Evolutionary conservation across 2,113 vertebrate species (phyloP), one percentile per base, ranked within the genome.

Genomic region (Podiceps cristatus): DNA sequence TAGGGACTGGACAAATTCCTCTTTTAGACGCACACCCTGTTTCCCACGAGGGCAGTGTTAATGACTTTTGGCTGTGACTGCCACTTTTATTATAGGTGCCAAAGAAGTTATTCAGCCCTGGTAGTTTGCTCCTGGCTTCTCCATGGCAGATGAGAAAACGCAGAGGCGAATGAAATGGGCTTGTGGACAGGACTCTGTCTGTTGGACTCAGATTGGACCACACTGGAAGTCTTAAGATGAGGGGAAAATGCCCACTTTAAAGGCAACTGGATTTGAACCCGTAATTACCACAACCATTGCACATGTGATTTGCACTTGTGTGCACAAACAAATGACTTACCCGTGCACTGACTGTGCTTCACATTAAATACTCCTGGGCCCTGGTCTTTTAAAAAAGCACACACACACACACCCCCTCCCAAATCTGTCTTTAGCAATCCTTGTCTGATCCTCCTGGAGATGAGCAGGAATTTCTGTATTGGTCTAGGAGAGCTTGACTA

Each of bases 141-240:
- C 60, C 0, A 0, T 14, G 69, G 42, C 58, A 40, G 18, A 18
- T 8, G 28, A 80, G 63, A 63, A 55, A 49, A 49, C n/a, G 37
- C 47, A 80, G 52, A 22, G 20, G 28, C 24, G 44, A 68, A 69
- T 20, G 31, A 50, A 50, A 35, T 2, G 80, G 56, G 35, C 29
- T 63, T n/a, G 40, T 72, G 44, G 68, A 50, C 7, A 15, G 49
- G 31, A 28, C 29, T 18, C 37, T 20, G 31, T n/a, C 66, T 75
- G 62, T 37, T 62, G 76, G 49, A 29, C 13, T 50, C 67, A 35
- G 0, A 0, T 3, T 33, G 75, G 62, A 58, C 75, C 75, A 44
- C 44, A 23, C 0, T 3, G 72, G 53, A 80, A 77, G 42, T 7
- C 42, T 67, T 66, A 10, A 24, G 40, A 28, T 28, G 35, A 55